Evolutionary conservation across 2,797 vertebrate species (phyloP), one percentile per base, ranked within the genome.

Genomic region (Smutsia gigantea): DNA sequence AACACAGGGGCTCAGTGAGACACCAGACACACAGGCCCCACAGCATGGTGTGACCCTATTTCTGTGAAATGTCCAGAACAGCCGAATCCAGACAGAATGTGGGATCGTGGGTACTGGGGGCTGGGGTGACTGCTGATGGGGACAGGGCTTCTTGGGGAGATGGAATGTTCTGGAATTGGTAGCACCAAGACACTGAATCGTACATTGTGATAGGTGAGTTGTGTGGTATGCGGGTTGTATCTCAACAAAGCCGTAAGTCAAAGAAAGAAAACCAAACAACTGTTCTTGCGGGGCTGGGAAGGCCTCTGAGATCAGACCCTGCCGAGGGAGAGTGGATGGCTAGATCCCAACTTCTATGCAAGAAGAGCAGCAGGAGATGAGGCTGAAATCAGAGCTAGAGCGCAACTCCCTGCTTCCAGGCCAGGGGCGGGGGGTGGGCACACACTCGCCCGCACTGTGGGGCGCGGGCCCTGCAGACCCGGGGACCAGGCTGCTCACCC

Each of bases 301-400:
- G 27, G 17, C 21, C 23, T 78, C 59, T 34, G 21, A 79, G 18
- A 27, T 4, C 11, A n/a, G 15, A 29, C 42, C 11, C 59, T 4
- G 4, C 13, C 6, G 3, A 29, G 29, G 42, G 10, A 13, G 5
- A 23, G 34, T 0, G 14, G 42, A 4, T 17, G 7, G 37, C 4
- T 6, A 2, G 81, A 63, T 3, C 19, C 31, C 49, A 57, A 37
- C 21, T 9, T 29, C 12, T 42, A 7, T 0, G 15, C 2, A 1
- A 51, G 37, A n/a, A 25, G 34, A 71, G 37, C 55, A 21, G 8
- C 46, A 2, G 2, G 15, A 29, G 5, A 19, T 39, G 46, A 46
- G 46, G n/a, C 42, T 2, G 5, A 2, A 10, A 31, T 63, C 23
- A 4, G 17, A 10, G 3, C n/a, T 7, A 14, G 42, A 66, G 61